Percentiles rank a stretch among this genome's conserved stretches.
These are phyloP conservation scores for Gadopsis marmoratus DNA, from an alignment of 2,797 vertebrate genomes.

Conservation along the genomic window DNA sequence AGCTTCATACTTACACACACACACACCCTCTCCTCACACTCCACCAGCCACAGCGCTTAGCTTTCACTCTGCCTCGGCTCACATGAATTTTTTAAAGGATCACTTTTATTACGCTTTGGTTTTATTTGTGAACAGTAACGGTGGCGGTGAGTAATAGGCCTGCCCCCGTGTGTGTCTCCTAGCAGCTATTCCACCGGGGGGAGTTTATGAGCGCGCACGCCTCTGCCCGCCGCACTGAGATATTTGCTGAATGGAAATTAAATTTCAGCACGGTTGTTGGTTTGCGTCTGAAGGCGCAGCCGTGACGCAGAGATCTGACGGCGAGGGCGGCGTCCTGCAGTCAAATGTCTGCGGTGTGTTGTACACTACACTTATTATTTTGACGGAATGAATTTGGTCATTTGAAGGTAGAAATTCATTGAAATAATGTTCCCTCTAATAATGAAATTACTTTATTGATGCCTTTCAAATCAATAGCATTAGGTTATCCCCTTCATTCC, in stretches of 20 bases:
- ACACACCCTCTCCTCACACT: constrained; percentile 16
- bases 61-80: constrained; percentile 32
- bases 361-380: too few relatives aligned
- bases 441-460: too few relatives aligned
- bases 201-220: constrained; percentile 55
- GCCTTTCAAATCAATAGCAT: too few relatives aligned
- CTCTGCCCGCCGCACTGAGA: constrained; percentile 11
- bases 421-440: too few relatives aligned
- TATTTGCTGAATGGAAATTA: constrained; percentile 66
- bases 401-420: too few relatives aligned
- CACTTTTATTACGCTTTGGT: constrained; percentile 71
- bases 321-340: constrained; percentile 33
- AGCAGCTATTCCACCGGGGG: constrained; percentile 37
- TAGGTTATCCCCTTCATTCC: background rate
- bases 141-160: constrained; percentile 53
- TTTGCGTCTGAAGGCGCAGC: constrained; percentile 42
- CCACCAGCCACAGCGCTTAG: constrained; percentile 33
- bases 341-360: background rate
- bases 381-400: too few relatives aligned
- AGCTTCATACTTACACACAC: constrained; percentile 23
- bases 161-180: constrained; percentile 17
- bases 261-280: constrained; percentile 37
- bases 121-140: constrained; percentile 72
- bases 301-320: constrained; percentile 40
- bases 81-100: constrained; percentile 76